These are phyloP conservation scores for Sciurus vulgaris DNA, from an alignment of 2,797 vertebrate genomes.

Conservation along the genomic window DNA sequence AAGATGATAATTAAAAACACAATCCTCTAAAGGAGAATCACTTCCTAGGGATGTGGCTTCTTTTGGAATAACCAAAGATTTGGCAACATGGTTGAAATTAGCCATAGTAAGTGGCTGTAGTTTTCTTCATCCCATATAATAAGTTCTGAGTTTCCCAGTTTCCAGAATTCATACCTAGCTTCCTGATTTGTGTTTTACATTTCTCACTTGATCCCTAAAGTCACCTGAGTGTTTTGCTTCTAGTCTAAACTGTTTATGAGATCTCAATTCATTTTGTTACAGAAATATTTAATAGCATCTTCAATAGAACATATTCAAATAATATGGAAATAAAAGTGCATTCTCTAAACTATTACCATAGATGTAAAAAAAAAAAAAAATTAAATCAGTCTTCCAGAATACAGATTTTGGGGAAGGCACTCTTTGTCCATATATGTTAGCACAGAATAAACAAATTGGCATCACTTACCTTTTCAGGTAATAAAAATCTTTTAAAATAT, in stretches of 20 bases:
- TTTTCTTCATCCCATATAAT: neutral
- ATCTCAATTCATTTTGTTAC: slow-evolving; percentile 11
- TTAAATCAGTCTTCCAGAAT: neutral
- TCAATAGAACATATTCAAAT: neutral
- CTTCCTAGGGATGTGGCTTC: neutral
- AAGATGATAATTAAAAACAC: slow-evolving; percentile 1
- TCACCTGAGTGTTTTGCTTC: neutral
- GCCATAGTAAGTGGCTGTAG: neutral
- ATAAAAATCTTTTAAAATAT: slow-evolving; percentile 33
- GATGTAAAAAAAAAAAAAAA: neutral
- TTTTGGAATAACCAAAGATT: slow-evolving; percentile 5
- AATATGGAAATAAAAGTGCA: neutral
- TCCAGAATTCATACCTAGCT: neutral
- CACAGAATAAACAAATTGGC: neutral
- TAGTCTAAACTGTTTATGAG: neutral
- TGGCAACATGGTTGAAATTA: neutral
- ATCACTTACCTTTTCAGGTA: neutral
- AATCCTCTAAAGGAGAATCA: neutral
- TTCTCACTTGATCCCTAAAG: neutral
- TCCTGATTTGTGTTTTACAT: neutral
- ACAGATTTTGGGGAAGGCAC: neutral
- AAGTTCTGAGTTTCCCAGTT: neutral
- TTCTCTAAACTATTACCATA: slow-evolving; percentile 8
- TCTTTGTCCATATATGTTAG: neutral
- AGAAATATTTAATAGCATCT: neutral